Base-by-base conservation (phyloP, 2,113 vertebrate species). In the Serilophus lunatus region DNA sequence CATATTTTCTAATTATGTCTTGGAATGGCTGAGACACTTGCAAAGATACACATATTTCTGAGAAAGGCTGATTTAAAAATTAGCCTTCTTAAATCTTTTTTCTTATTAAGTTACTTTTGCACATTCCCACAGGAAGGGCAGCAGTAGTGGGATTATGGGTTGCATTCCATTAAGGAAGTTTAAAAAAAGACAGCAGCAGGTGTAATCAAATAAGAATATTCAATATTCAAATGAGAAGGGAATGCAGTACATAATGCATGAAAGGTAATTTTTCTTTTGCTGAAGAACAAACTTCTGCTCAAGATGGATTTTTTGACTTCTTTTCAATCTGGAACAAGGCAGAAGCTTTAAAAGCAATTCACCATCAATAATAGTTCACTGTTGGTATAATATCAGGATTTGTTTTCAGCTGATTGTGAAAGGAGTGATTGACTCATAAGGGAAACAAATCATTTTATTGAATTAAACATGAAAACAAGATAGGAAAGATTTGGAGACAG, bases 381-480 rank as follows among this genome's bases (percentile, higher is more conserved):
- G 31, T 3, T 64, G 36, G 28, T 29, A 7, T 44, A 69, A 42
- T 12, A 54, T 6, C 75, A 80, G 38, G 26, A 75, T 71, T 82
- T 90, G 82, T 93, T 97, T 94, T 91, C 65, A 74, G 51, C 22
- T 75, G 66, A 54, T 94, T 59, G 38, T 28, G 57, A 68, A 50
- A 38, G 74, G 40, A 82, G 20, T 12, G 47, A 86, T 0, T 75
- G 63, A 92, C 92, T n/a, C n/a, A 57, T 42, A 61, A 92, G 54
- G 26, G 93, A 95, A 95, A 82, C 82, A 91, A 95, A 82, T 72
- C 53, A 53, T 75, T 49, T 86, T 78, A 74, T 10, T 72, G 60
- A 87, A 89, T 72, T 86, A 86, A 69, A 81, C 31, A 77, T 28
- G 47, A 93, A 87, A 93, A 69, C 40, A 92, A 82, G 45, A 45